Base-by-base conservation (phyloP, 2,888 invertebrate genomes). In the Villa cingulata region DNA sequence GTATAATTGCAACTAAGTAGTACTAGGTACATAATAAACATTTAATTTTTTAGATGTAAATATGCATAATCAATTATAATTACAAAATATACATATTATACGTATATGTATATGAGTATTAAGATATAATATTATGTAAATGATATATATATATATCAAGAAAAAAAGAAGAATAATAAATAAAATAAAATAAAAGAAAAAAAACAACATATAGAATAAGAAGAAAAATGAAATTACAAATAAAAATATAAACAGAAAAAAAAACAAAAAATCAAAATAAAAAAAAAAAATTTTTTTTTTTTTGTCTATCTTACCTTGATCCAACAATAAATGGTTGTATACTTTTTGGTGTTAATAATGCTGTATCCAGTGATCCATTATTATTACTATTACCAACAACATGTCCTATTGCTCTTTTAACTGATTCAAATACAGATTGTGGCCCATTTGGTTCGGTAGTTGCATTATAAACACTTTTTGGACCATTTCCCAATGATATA, bases 391-490 rank as follows among this genome's bases (percentile, higher is more conserved):
- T 46, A 56, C 68, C 67, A 58, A 69, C 67, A 54, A 66, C 68
- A 55, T 68, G 66, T 49, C 68, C 68, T 54, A 70, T 63, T 10
- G 62, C 69, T 52, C 68, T 62, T 55, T 68, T 68, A 48, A 70
- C 58, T 48, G 66, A 64, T 54, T 64, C 66, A 52, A 68, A 66
- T 15, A 69, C 67, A 47, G 70, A 67, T 51, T 62, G 62, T 48
- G 69, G 62, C 43, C 65, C 63, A 41, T 63, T 61, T 45, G 70
- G 69, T 58, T 70, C 69, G 60, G 70, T 70, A 55, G 70, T 70
- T 52, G 68, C 62, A 56, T 70, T 68, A 59, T 70, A 70, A 54
- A 70, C 69, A 40, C 48, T 52, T 50, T 53, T 52, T 56, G 64
- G 61, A 45, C 63, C 63, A 57, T 58, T 59, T 48, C 65, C 68